Base-by-base conservation (phyloP, 2,888 invertebrate genomes). In the Pollenia amentaria region DNA sequence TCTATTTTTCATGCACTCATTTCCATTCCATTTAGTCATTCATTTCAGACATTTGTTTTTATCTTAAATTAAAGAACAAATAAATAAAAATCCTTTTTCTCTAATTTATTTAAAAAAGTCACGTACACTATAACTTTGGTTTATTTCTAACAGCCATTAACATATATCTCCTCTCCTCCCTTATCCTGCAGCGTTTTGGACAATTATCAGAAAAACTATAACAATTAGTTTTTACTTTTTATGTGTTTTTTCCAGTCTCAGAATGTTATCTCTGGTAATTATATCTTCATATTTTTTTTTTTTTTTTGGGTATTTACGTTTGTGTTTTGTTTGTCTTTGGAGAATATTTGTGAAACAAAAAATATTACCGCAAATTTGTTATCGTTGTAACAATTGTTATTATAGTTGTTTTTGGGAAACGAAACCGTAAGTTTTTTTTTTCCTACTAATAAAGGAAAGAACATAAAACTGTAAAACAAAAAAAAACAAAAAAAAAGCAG, bases 201-300 rank as follows among this genome's bases (percentile, higher is more conserved):
- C 82, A 77, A 55, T 76, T 55, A 83, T 70, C 62, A 70, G 62
- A 83, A 76, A 76, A 76, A 72, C 44, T 51, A 38, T 11, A 78
- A 60, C 21, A 72, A 72, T 76, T 76, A 55, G 44, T 69, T 76
- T 82, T 53, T 75, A 42, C 51, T 40, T 60, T 14, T 38, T 38
- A 57, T 48, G 3, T 18, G 21, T 40, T 38, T 65, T 62, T 55
- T 16, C 57, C 3, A 12, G 67, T 69, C 67, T n/a, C 38, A 11
- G 14, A 57, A 48, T 77, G 76, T 83, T 83, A 83, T 83, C 82
- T 83, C 60, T 62, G 82, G 76, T 83, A 83, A 83, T 83, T 83
- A 76, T 83, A 76, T 76, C 82, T 83, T 70, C 55, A 76, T 53
- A 69, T 76, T 82, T 69, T 82, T 76, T 82, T 55, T 53, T 57